These are phyloP conservation scores for Sebastes iracundus DNA, from an alignment of 2,797 vertebrate species.

Conservation along the genomic window DNA sequence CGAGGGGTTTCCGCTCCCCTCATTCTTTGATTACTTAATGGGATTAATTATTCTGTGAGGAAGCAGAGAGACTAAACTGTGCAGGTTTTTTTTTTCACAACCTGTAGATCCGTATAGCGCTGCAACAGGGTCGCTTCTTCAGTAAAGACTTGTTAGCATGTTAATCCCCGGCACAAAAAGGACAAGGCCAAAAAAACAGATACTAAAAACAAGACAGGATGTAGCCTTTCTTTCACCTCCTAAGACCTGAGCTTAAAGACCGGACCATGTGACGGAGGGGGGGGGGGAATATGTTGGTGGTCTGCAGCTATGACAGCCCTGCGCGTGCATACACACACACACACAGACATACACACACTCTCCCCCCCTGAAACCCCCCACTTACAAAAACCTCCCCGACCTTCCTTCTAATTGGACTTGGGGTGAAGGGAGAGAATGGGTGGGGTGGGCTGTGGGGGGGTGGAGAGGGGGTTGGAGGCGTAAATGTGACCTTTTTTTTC, in stretches of 20 bases:
- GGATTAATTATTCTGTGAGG: constrained; percentile 59
- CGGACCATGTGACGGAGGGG: constrained; percentile 65
- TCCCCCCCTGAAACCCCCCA: constrained; percentile 33
- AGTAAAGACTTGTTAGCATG: constrained; percentile 22
- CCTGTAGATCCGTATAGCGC: constrained; percentile 23
- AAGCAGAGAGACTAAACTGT: constrained; percentile 30
- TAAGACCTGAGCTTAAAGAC: constrained; percentile 61
- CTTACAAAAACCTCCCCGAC: constrained; percentile 75
- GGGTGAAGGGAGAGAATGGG: constrained; percentile 67
- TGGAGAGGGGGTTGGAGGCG: constrained; percentile 48
- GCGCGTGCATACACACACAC: constrained; percentile 27
- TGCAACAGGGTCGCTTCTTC: constrained; percentile 31
- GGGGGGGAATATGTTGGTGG: constrained; percentile 81
- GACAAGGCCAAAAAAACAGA: constrained; percentile 45
- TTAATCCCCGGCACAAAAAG: constrained; percentile 57
- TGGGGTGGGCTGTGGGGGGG: constrained; percentile 28
- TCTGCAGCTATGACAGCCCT: constrained; percentile 64
- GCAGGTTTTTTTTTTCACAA: constrained; percentile 10
- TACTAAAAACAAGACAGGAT: constrained; percentile 65
- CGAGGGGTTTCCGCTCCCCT: constrained; percentile 5
- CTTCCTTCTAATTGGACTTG: constrained; percentile 84
- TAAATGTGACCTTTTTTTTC: constrained; percentile 65
- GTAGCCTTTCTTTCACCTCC: constrained; percentile 62
- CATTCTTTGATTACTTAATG: constrained; percentile 66
- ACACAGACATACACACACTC: constrained; percentile 14